Base-by-base conservation (phyloP, 2,888 invertebrate genomes). In the Zootermopsis nevadensis region DNA sequence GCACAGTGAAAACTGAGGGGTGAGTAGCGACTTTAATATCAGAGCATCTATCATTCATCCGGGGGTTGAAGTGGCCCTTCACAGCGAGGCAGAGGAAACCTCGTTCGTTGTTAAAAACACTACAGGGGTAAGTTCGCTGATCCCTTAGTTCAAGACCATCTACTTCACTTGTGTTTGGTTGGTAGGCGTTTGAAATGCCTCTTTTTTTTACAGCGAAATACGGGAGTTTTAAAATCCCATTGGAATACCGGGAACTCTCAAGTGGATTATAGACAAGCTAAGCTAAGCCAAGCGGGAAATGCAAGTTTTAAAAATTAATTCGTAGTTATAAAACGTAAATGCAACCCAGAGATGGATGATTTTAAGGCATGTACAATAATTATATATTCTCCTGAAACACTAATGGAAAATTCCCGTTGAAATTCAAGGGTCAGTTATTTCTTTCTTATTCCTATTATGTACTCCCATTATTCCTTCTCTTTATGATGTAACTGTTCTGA, bases 151-250 rank as follows among this genome's bases (percentile, higher is more conserved):
- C 33, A 27, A 1, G 31, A 31, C 60, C 24, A 4, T n/a, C n/a
- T n/a, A n/a, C n/a, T n/a, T 2, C n/a, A 60, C n/a, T 60, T 60
- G 60, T 60, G n/a, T 60, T 60, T 60, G 60, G 60, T 60, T 60
- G 27, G 60, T 1, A n/a, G n/a, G n/a, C 60, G 7, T 53, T 15
- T 53, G 8, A 53, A 53, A 19, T 53, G 53, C 53, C 53, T 53
- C 38, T 38, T 38, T 38, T 42, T 42, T 10, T 6, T 42, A 42
- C 60, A 60, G 60, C 4, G n/a, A 60, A 60, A 60, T 12, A 27
- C 15, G 27, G 24, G 27, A 60, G n/a, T 60, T 60, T 8, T n/a
- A 60, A 15, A 60, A n/a, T 12, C 15, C 60, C 60, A 15, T 12
- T 27, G 60, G n/a, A 53, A 2, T 3, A 53, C 53, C 24, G 19